Base-by-base conservation (phyloP, 1,140 invertebrate genomes). In the Drosophila nasuta region DNA sequence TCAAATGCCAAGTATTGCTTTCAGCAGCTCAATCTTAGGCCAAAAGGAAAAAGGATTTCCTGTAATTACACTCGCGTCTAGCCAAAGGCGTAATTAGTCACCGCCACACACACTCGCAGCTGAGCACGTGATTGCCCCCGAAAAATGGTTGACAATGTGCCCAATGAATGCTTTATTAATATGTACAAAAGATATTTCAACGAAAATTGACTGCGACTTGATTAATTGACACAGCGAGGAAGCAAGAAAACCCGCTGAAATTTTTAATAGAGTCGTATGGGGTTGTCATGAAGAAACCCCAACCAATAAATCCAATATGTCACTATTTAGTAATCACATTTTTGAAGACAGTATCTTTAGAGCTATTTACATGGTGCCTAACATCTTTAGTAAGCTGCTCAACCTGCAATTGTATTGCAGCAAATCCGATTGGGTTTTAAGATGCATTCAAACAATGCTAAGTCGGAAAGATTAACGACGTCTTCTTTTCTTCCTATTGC, bases 31-130 rank as follows among this genome's bases (percentile, higher is more conserved):
- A 6, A 59, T 20, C 4, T 38, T 10, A 33, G 35, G 10, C 7
- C 58, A 13, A 67, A 73, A 88, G 82, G 79, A 82, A 88, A 87
- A 79, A 64, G 82, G 83, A 87, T 87, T 87, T 87, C 82, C 82
- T 87, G 82, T 77, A 87, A 86, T 86, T 87, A 86, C 68, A 33
- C 65, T 60, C 33, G 2, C 70, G 67, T 65, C 80, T 54, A 75
- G 15, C 35, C 82, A 30, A 25, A n/a, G 59, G 79, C 69, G 70
- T 79, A 86, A 86, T 86, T 86, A 82, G 76, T 79, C 72, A 77
- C 52, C 72, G 73, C 57, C 52, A 49, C 13, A 41, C 33, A 63
- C 13, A 56, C 11, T 35, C 25, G 8, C 66, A 60, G 43, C 33
- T 65, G 41, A 70, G 75, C 79, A 77, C 70, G 74, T 77, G 60